Conservation (phyloP, 2,888 invertebrate species). For the Eubasilissa splendida region DNA sequence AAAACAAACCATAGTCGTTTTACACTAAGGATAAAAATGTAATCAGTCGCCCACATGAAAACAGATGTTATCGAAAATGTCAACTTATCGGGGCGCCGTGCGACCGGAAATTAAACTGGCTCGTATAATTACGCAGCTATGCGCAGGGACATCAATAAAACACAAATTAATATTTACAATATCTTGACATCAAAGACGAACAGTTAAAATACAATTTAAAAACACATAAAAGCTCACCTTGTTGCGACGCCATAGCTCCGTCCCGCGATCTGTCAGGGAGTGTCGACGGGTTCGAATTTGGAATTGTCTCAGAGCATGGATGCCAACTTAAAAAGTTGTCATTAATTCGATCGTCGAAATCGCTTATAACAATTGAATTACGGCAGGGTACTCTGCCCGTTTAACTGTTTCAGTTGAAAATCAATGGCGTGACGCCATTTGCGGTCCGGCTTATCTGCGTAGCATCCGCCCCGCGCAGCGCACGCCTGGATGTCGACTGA, state of each 20-base stretch:
- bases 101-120: conserved; percentile 18
- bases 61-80: conserved; percentile 56
- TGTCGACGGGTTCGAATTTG: conserved; percentile 33
- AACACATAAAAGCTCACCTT: conserved; percentile 46
- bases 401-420: conserved; percentile 36
- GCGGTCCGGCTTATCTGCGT: conserved; percentile 27
- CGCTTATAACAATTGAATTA: conserved; percentile 1
- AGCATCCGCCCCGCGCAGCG: conserved; percentile 38
- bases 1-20: conserved; percentile 29
- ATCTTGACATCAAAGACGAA: conserved; percentile 14
- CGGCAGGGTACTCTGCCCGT: not conserved
- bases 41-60: conserved; percentile 54
- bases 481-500: conserved; percentile 49
- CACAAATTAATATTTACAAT: not conserved
- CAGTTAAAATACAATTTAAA: not conserved
- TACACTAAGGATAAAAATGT: conserved; percentile 30
- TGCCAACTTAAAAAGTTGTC: conserved; percentile 20
- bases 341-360: conserved; percentile 26
- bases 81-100: conserved; percentile 34
- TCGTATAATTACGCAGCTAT: not conserved
- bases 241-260: conserved; percentile 55
- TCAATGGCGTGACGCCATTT: conserved; percentile 50
- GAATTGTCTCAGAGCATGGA: conserved; percentile 23
- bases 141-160: not conserved
- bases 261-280: conserved; percentile 41